Evolutionary conservation across 2,797 vertebrate species (phyloP), one percentile per base, ranked within the genome.

Genomic region (Halcyon leucocephala): DNA sequence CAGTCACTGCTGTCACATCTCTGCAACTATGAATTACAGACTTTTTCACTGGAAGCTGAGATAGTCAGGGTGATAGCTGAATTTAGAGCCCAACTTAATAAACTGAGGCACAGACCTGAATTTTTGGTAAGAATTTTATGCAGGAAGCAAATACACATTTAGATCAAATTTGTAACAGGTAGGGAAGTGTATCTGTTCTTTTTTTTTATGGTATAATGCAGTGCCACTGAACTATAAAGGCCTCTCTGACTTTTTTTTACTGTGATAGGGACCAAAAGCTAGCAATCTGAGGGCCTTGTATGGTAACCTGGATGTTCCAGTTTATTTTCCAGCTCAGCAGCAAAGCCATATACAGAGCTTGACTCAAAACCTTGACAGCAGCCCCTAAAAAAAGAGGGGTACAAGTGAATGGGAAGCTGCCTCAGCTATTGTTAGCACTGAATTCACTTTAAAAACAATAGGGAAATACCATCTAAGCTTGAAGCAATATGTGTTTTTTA

Each of bases 401-500:
- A 26, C 35, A 82, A 84, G 13, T 37, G 46, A 92, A 57, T 7
- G 78, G 66, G 65, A 87, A 82, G 66, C 66, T 95, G 77, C 62
- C 94, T 89, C 84, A 74, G 89, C 76, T 64, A 10, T 55, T 86
- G 72, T 91, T 95, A 89, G 95, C 93, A 96, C 95, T 95, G 92
- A 83, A 89, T 86, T 97, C 97, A 97, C 97, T 97, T 97, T 97
- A 96, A 83, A 93, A 93, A 73, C 62, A 80, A 79, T 85, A 94
- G 78, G 93, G 83, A 89, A 78, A 82, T 39, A 94, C 65, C 82
- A 93, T 90, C 66, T 61, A 90, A 77, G 95, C 91, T 92, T 95
- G 89, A 97, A 96, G 95, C 89, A 86, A 92, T 97, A 97, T 84
- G 83, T 97, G 95, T 78, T 92, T 96, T 97, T 70, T 55, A 96